These are phyloP conservation scores for Apostichopus parvimensis DNA, from an alignment of 35 echinoderm and acorn worm species.

Conservation along the genomic window DNA sequence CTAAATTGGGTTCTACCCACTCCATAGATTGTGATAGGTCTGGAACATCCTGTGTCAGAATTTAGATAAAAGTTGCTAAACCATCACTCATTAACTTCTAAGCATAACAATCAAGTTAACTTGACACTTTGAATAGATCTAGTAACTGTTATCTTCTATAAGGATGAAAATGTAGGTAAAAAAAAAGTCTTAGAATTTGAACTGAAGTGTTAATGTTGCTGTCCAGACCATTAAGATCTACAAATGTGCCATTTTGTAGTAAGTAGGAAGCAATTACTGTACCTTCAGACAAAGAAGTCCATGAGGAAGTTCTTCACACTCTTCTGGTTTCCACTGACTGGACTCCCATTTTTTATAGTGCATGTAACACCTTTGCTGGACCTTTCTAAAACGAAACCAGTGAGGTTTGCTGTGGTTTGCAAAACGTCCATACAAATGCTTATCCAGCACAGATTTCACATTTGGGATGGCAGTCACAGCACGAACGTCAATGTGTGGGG, in stretches of 20 bases:
- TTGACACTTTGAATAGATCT: no score
- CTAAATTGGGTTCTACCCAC: conserved; percentile 15
- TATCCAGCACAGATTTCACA: background rate
- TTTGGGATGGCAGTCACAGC: background rate
- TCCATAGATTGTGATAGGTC: background rate
- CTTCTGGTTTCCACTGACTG: conserved; percentile 25
- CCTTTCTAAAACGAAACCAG: conserved; percentile 44
- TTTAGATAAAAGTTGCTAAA: no score
- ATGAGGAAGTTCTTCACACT: background rate
- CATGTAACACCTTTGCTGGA: conserved; percentile 6
- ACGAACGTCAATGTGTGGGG: background rate
- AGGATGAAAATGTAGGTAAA: no score
- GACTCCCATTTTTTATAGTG: conserved; percentile 41
- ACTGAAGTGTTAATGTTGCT: no score
- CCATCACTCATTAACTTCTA: no score
- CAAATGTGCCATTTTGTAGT: no score
- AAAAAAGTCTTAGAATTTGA: no score
- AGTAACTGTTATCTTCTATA: no score
- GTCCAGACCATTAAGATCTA: no score
- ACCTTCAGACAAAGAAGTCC: conserved; percentile 22
- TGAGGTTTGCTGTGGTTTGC: conserved; percentile 36
- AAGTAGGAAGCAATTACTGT: no score
- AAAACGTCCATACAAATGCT: conserved; percentile 4
- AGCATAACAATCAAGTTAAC: no score
- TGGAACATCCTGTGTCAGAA: background rate